A percentile compares a stretch with the other conserved stretches of the same genome.
Evolutionary conservation across 2,888 invertebrate species (phyloP).

Genomic region (Hybos culiciformis): DNA sequence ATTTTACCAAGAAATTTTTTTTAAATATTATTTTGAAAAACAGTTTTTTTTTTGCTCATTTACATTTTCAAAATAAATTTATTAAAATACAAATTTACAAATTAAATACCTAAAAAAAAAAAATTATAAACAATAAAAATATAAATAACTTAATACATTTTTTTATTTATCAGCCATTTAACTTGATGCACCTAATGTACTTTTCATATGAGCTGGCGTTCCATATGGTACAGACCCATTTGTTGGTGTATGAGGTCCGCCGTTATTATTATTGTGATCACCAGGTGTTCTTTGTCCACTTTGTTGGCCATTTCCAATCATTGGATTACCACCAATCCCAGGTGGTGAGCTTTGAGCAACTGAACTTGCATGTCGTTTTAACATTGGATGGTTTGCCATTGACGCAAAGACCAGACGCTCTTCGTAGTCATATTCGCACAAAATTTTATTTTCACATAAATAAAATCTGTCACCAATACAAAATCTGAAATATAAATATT

Average conservation of each 20-base stretch:
- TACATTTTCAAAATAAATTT: too few relatives aligned
- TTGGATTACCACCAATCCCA: conserved; percentile 20
- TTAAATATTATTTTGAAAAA: too few relatives aligned
- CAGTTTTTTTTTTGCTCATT: too few relatives aligned
- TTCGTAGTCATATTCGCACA: conserved; percentile 96
- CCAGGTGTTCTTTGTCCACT: conserved; percentile 32
- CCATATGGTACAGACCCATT: conserved; percentile 27
- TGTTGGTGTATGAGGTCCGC: conserved; percentile 28
- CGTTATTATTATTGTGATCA: conserved; percentile 29
- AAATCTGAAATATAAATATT: conserved; percentile 54
- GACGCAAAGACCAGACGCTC: conserved; percentile 90
- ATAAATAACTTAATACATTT: too few relatives aligned
- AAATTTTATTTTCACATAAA: conserved; percentile 91
- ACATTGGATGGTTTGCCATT: conserved; percentile 75
- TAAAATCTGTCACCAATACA: conserved; percentile 97
- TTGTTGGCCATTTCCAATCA: conserved; percentile 16
- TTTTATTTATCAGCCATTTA: conserved; percentile 20
- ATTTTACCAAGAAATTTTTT: too few relatives aligned
- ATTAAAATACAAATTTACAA: too few relatives aligned
- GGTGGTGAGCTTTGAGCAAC: conserved; percentile 30
- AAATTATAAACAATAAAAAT: too few relatives aligned
- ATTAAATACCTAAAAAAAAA: too few relatives aligned
- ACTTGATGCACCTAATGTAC: conserved; percentile 34
- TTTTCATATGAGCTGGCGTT: conserved; percentile 34
- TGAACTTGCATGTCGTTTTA: conserved; percentile 34